Conservation (phyloP, 1,140 invertebrate genomes). For the Ylistrum balloti region DNA sequence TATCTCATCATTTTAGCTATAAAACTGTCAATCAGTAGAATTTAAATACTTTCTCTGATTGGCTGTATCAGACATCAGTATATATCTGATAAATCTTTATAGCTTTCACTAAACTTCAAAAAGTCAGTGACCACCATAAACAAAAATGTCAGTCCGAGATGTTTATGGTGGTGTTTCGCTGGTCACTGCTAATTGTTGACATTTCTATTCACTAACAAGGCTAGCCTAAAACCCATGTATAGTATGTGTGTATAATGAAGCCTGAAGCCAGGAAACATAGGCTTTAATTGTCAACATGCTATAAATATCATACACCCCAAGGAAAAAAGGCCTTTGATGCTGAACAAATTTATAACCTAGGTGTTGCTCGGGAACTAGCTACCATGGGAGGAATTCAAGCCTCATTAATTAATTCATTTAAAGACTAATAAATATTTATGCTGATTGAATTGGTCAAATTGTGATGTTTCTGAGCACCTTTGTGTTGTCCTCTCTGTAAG, state of each 20-base stretch:
- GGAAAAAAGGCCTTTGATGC: conserved; percentile 30
- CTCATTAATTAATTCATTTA: conserved; percentile 24
- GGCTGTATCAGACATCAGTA: neutral
- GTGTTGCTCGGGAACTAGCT: neutral
- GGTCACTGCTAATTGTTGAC: neutral
- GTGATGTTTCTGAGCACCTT: neutral
- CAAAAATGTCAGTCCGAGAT: neutral
- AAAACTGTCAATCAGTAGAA: conserved; percentile 3
- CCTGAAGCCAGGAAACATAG: neutral
- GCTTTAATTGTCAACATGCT: conserved; percentile 28
- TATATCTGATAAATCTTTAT: neutral
- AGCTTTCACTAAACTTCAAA: neutral
- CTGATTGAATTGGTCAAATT: neutral
- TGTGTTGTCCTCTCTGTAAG: neutral
- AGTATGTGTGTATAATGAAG: neutral
- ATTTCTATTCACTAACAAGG: conserved; percentile 19
- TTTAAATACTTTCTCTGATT: neutral
- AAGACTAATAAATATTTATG: conserved; percentile 2
- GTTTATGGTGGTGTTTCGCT: neutral
- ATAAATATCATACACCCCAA: conserved; percentile 2
- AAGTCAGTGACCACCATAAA: neutral
- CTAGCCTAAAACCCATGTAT: neutral
- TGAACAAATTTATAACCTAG: conserved; percentile 10
- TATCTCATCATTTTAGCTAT: conserved; percentile 5
- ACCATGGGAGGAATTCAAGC: neutral